Conservation (phyloP, 35 echinoderm and acorn worm genomes). For the Lytechinus variegatus region DNA sequence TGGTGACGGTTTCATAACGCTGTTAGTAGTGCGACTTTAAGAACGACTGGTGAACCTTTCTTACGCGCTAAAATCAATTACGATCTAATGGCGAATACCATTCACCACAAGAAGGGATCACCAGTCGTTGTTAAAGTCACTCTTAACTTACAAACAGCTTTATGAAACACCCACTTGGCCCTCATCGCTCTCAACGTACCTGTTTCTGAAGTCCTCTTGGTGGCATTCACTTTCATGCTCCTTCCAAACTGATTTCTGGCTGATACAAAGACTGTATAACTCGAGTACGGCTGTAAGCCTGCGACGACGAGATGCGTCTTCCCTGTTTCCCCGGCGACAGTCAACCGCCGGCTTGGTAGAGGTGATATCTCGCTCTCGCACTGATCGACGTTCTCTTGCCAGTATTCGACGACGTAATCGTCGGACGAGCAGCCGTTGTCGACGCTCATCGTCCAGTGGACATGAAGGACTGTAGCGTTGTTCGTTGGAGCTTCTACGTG, state of each 20-base stretch:
- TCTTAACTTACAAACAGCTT: no score
- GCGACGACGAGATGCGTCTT: slow-evolving; percentile 26
- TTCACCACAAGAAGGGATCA: no score
- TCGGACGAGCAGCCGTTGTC: slow-evolving; percentile 30
- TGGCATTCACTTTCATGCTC: slow-evolving; percentile 18
- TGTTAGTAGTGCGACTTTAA: no score
- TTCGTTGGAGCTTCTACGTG: background rate
- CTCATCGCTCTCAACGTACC: slow-evolving; percentile 26
- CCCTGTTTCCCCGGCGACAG: background rate
- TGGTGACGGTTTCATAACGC: no score
- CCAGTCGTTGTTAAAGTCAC: no score
- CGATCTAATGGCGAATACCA: no score
- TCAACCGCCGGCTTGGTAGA: background rate
- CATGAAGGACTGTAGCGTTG: background rate
- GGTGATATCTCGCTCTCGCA: slow-evolving; percentile 3
- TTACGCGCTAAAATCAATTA: no score
- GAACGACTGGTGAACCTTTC: no score
- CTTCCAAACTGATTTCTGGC: slow-evolving; percentile 63
- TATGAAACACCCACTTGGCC: no score
- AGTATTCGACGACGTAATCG: slow-evolving; percentile 45
- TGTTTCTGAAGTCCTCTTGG: slow-evolving; percentile 53
- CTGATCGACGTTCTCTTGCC: slow-evolving; percentile 32
- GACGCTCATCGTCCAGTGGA: slow-evolving; percentile 30
- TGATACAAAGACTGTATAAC: slow-evolving; percentile 67
- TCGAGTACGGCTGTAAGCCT: slow-evolving; percentile 55